Evolutionary conservation across 2,888 invertebrate species (phyloP).

Genomic region (Hirtodrosophila cameraria): DNA sequence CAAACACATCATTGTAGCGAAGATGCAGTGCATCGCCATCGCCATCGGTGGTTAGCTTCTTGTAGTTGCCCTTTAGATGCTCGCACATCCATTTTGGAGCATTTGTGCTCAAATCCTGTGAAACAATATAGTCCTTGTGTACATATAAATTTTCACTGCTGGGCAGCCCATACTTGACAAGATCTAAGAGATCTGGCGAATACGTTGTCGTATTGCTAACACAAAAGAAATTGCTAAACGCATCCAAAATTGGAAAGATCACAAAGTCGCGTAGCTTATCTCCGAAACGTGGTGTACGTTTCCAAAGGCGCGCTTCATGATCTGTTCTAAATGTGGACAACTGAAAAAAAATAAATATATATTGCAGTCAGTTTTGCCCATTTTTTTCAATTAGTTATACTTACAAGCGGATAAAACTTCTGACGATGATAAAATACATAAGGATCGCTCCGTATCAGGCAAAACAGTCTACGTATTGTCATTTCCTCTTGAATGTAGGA

Average conservation of each 20-base stretch:
- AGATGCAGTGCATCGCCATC: slow-evolving; percentile 41
- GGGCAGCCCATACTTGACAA: slow-evolving; percentile 63
- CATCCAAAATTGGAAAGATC: slow-evolving; percentile 37
- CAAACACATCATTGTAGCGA: slow-evolving; percentile 61
- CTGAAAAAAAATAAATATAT: too few relatives aligned
- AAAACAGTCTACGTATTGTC: slow-evolving; percentile 44
- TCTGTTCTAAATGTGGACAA: slow-evolving; percentile 55
- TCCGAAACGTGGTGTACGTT: slow-evolving; percentile 24
- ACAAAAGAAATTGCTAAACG: slow-evolving; percentile 19
- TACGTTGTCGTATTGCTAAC: slow-evolving; percentile 8
- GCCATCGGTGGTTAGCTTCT: slow-evolving; percentile 29
- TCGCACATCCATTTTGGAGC: slow-evolving; percentile 62
- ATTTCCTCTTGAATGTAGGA: slow-evolving; percentile 60
- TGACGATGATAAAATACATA: slow-evolving; percentile 57
- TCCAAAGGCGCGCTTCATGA: slow-evolving; percentile 58
- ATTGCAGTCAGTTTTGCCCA: too few relatives aligned
- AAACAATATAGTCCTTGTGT: slow-evolving; percentile 64
- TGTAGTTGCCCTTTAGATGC: slow-evolving; percentile 45
- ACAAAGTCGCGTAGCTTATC: slow-evolving; percentile 42
- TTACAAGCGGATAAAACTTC: slow-evolving; percentile 61
- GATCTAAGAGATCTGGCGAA: slow-evolving; percentile 39
- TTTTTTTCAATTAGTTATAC: too few relatives aligned
- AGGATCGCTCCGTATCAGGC: slow-evolving; percentile 50
- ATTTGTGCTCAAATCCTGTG: slow-evolving; percentile 45
- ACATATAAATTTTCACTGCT: slow-evolving; percentile 54